These are phyloP conservation scores for Peromyscus nudipes DNA, from an alignment of 2,797 vertebrate species.

Conservation along the genomic window DNA sequence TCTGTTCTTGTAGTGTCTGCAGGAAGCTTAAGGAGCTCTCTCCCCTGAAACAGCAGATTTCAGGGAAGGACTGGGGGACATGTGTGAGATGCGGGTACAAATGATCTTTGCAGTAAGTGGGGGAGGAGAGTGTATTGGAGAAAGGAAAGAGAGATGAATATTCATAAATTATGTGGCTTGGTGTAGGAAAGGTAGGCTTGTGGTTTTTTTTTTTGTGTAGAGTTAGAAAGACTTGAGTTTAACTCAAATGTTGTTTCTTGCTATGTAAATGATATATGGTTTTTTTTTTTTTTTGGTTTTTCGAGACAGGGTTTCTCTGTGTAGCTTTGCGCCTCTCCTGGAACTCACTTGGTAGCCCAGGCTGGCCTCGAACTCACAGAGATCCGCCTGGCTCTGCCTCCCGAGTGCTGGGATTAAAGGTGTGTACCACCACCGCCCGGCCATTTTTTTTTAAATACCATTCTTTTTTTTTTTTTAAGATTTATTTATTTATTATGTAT, in stretches of 20 bases:
- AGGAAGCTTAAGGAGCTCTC: not conserved
- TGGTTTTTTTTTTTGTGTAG: not conserved
- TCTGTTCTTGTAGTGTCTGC: not conserved
- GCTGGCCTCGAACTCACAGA: too few relatives aligned
- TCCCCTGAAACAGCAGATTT: slow-evolving; percentile 46
- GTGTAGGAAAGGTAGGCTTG: not conserved
- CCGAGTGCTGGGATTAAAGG: too few relatives aligned
- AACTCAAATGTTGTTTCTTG: not conserved
- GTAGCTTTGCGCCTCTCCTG: too few relatives aligned
- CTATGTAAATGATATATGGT: not conserved
- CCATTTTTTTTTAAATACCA: too few relatives aligned
- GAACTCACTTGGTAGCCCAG: too few relatives aligned
- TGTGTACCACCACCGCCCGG: too few relatives aligned
- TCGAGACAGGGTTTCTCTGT: too few relatives aligned
- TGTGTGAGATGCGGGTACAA: slow-evolving; percentile 53
- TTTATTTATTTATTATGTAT: too few relatives aligned
- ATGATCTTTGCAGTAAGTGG: slow-evolving; percentile 50
- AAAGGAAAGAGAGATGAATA: not conserved
- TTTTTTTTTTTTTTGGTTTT: too few relatives aligned
- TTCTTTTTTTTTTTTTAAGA: too few relatives aligned
- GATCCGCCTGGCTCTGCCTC: too few relatives aligned
- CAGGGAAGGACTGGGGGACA: slow-evolving; percentile 2
- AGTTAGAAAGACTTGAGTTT: not conserved
- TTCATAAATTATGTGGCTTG: not conserved
- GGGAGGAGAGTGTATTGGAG: not conserved